Conservation (phyloP, 2,797 vertebrate genomes). For the Yasuhikotakia modesta region DNA sequence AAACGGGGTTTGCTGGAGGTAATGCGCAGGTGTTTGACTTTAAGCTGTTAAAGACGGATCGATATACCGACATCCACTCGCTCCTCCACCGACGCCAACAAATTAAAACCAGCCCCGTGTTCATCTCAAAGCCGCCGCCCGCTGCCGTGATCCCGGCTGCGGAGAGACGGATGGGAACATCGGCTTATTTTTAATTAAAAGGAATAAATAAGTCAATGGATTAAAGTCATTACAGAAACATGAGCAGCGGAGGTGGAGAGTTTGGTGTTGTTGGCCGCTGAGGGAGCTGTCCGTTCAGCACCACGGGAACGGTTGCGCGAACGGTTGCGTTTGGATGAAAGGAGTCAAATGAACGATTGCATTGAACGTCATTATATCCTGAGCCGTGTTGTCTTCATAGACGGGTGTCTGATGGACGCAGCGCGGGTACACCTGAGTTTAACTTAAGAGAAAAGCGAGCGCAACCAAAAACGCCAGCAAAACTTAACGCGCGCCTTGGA, state of each 20-base stretch:
- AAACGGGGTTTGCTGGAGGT: constrained; percentile 33
- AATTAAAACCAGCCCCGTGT: constrained; percentile 48
- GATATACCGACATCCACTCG: constrained; percentile 30
- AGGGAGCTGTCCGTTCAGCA: constrained; percentile 59
- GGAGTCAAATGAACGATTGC: not conserved
- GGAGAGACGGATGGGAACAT: not conserved
- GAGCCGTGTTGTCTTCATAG: not conserved
- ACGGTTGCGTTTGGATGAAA: no score
- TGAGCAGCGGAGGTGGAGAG: not conserved
- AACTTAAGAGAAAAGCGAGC: no score
- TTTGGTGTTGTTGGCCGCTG: not conserved
- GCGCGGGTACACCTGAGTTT: no score
- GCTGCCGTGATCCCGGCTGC: not conserved
- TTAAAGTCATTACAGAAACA: constrained; percentile 25
- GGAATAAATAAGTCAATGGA: constrained; percentile 22
- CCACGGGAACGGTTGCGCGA: no score
- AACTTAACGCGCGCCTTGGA: no score
- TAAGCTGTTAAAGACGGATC: constrained; percentile 26
- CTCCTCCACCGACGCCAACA: constrained; percentile 32
- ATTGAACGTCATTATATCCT: not conserved
- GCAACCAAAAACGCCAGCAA: no score
- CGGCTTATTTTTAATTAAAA: constrained; percentile 35
- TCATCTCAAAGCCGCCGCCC: constrained; percentile 25
- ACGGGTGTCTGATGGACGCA: no score
- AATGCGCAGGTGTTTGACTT: constrained; percentile 45